phyloP scores from a whole-genome alignment of 2,888 invertebrate genomes.

The Venusia cambrica region DNA sequence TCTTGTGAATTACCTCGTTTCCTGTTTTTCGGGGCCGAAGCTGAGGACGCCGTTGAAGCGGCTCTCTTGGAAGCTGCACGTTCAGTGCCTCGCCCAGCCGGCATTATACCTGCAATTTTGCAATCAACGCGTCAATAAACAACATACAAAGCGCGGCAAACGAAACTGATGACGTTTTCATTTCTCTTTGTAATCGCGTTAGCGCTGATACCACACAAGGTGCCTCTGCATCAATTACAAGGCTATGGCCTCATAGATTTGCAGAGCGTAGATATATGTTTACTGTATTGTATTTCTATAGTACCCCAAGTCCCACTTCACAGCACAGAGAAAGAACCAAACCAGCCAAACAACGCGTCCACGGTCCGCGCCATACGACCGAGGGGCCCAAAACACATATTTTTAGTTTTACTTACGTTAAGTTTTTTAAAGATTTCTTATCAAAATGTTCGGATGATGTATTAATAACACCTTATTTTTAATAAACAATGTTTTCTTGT shows the following conservation, averaged over 20 bases:
- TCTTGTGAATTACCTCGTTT: constrained; percentile 64
- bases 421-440: constrained; percentile 49
- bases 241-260: constrained; percentile 68
- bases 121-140: constrained; percentile 73
- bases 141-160: constrained; percentile 63
- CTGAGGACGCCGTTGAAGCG: constrained; percentile 51
- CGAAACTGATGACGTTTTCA: constrained; percentile 62
- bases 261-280: constrained; percentile 71
- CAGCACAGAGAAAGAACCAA: constrained; percentile 71
- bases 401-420: constrained; percentile 70
- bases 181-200: constrained; percentile 65
- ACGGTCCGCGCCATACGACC: constrained; percentile 47
- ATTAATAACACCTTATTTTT: constrained; percentile 53
- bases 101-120: constrained; percentile 75
- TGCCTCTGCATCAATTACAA: constrained; percentile 66
- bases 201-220: constrained; percentile 54
- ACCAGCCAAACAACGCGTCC: no score
- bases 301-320: no score
- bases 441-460: constrained; percentile 45
- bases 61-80: constrained; percentile 72
- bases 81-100: constrained; percentile 76
- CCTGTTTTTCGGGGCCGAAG: constrained; percentile 69
- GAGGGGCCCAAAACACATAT: constrained; percentile 34
- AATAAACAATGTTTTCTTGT: constrained; percentile 76
- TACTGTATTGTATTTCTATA: constrained; percentile 79